These are phyloP conservation scores for Microcebus lehilahytsara DNA, from an alignment of 2,113 vertebrate species.

Conservation along the genomic window DNA sequence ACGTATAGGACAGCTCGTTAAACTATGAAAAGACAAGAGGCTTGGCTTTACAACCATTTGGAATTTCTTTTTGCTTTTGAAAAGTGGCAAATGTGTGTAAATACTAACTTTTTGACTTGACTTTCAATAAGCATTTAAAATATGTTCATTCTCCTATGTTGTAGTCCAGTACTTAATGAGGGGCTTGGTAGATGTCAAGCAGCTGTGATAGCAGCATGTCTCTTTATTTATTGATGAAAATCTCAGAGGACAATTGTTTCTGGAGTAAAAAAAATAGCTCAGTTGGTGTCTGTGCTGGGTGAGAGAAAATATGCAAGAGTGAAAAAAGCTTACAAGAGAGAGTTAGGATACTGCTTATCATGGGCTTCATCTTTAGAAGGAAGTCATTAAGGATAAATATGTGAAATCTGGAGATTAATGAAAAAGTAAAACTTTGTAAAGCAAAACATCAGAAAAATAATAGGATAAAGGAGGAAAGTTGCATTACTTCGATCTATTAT, in stretches of 20 bases:
- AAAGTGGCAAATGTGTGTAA: background rate
- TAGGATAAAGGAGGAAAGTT: background rate
- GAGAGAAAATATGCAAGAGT: constrained; percentile 53
- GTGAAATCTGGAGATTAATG: background rate
- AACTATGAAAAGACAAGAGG: background rate
- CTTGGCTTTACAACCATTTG: background rate
- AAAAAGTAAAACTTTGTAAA: constrained; percentile 17
- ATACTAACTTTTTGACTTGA: constrained; percentile 20
- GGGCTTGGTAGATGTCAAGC: constrained; percentile 74
- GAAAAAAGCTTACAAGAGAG: constrained; percentile 1
- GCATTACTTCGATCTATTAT: background rate
- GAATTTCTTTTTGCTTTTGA: background rate
- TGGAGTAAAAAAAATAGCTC: constrained; percentile 73
- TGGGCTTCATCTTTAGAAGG: background rate
- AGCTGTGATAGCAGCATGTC: constrained; percentile 80
- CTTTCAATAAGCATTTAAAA: constrained; percentile 4
- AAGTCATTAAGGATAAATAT: background rate
- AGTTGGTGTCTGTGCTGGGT: background rate
- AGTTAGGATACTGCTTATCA: constrained; percentile 18
- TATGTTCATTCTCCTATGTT: constrained; percentile 42
- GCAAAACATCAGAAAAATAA: background rate
- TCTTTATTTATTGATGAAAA: constrained; percentile 87
- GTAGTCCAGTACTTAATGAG: constrained; percentile 74
- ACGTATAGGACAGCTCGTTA: background rate
- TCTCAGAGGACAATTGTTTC: constrained; percentile 77